Evolutionary conservation across 2,888 invertebrate species (phyloP).

Genomic region (Drosophila mercatorum): DNA sequence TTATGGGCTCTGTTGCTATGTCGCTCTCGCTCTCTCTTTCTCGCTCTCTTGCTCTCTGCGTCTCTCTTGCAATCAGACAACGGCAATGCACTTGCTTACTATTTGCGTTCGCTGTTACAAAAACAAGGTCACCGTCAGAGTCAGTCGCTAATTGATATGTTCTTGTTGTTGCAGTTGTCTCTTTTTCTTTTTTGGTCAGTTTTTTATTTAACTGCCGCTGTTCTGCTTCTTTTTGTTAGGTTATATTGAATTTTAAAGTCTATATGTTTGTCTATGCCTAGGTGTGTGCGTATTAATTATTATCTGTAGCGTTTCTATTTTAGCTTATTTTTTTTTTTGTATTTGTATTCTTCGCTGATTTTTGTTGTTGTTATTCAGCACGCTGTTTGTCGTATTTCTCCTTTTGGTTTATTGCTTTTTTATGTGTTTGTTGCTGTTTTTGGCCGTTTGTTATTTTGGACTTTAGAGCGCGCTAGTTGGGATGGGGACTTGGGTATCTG

Average conservation of each 20-base stretch:
- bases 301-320: constrained; percentile 49
- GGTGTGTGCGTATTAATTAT: constrained; percentile 35
- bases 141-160: constrained; percentile 42
- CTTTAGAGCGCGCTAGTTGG: constrained; percentile 66
- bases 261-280: constrained; percentile 27
- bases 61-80: constrained; percentile 10
- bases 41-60: constrained; percentile 8
- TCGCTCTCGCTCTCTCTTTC: constrained; percentile 19
- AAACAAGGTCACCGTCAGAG: constrained; percentile 61
- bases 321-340: constrained; percentile 24
- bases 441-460: constrained; percentile 61
- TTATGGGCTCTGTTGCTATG: constrained; percentile 54
- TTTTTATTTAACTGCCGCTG: constrained; percentile 25
- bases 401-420: constrained; percentile 61
- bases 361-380: constrained; percentile 8
- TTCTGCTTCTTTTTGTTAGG: constrained; percentile 42
- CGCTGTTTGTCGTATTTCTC: constrained; percentile 38
- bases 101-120: constrained; percentile 44
- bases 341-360: background rate
- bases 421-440: constrained; percentile 13
- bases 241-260: constrained; percentile 57
- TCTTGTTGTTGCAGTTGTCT: background rate
- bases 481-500: constrained; percentile 84
- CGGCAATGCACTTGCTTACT: constrained; percentile 58
- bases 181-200: constrained; percentile 27